Conservation (phyloP, 2,797 vertebrate species). For the Picus viridis region DNA sequence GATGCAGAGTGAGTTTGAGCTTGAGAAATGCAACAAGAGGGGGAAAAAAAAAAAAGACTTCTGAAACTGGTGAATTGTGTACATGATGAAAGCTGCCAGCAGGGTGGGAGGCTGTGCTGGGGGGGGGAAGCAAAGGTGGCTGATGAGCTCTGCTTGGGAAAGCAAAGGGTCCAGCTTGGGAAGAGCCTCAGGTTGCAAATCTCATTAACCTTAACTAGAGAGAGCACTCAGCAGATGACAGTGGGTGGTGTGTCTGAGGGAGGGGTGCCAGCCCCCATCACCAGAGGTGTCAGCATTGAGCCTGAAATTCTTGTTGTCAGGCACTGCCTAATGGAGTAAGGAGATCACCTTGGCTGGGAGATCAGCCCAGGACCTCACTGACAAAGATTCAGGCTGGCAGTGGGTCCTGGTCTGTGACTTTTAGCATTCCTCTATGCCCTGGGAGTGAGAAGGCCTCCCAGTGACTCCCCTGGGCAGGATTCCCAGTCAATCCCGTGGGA, state of each 20-base stretch:
- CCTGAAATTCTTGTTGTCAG: slow-evolving; percentile 31
- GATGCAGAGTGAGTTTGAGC: background rate
- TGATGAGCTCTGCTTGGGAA: slow-evolving; percentile 1
- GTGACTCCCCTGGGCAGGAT: too few relatives aligned
- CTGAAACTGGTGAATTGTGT: background rate
- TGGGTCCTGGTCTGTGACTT: background rate
- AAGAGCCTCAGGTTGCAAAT: slow-evolving; percentile 18
- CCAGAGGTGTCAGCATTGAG: background rate
- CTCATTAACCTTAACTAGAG: slow-evolving; percentile 20
- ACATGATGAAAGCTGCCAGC: background rate
- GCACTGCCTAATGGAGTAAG: background rate
- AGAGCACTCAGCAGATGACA: background rate
- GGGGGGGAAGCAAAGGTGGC: background rate
- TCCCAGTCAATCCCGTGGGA: background rate
- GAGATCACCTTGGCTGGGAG: background rate
- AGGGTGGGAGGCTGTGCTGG: background rate
- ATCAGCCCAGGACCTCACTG: background rate
- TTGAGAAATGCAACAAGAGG: background rate
- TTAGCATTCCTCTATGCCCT: background rate
- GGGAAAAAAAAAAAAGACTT: background rate
- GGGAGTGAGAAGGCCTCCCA: background rate
- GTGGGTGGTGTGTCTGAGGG: background rate
- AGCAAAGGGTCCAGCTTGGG: slow-evolving; percentile 13
- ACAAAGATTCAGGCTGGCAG: background rate
- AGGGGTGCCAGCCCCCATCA: background rate